These are phyloP conservation scores for Phyllotreta cruciferae DNA, from an alignment of 2,888 invertebrate species.

Conservation along the genomic window DNA sequence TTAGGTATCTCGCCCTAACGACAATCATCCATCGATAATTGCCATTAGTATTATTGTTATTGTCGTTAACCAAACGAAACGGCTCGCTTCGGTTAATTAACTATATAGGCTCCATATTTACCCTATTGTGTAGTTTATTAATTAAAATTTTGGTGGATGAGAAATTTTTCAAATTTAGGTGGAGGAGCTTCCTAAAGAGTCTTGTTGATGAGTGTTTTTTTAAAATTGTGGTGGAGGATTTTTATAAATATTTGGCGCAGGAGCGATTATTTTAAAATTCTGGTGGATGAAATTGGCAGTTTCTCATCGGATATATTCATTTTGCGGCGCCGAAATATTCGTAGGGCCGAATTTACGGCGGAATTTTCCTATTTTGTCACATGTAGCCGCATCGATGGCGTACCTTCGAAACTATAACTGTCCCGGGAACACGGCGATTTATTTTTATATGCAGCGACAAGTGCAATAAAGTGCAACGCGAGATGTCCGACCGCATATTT, in stretches of 20 bases:
- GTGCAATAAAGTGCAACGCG: conserved; percentile 25
- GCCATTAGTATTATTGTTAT: conserved; percentile 15
- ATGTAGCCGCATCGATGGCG: conserved; percentile 10
- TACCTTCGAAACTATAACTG: conserved; percentile 29
- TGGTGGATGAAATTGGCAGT: no score
- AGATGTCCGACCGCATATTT: conserved; percentile 20
- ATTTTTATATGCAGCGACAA: conserved; percentile 23
- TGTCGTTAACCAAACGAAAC: conserved; percentile 2
- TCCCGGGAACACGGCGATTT: conserved; percentile 21
- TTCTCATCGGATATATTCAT: no score
- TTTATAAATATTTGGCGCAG: no score
- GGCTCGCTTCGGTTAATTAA: conserved; percentile 1
- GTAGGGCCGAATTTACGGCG: no score
- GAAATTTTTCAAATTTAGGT: no score
- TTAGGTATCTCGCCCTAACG: conserved; percentile 13
- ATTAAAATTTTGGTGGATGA: no score
- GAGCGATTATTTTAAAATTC: no score
- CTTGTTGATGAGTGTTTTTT: no score
- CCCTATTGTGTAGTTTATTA: neutral
- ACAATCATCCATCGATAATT: conserved; percentile 20
- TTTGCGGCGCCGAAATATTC: no score
- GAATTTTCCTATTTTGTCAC: no score
- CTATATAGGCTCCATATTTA: neutral
- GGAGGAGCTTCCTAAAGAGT: no score
- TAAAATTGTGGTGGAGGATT: no score